Conservation (phyloP, 2,888 invertebrate genomes). For the Drosophila crucigera region DNA sequence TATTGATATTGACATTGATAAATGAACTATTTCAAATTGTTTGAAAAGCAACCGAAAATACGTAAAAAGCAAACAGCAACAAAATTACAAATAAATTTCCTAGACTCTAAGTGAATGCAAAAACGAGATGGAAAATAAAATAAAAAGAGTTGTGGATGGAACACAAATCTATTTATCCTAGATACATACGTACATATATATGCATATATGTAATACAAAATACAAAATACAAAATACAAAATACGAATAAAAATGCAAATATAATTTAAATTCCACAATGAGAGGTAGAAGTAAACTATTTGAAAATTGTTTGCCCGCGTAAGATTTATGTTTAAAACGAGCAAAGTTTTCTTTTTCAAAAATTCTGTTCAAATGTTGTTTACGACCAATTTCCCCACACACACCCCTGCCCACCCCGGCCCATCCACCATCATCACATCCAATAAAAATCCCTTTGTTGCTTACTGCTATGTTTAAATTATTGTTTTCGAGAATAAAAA, state of each 20-base stretch:
- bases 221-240: constrained; percentile 33
- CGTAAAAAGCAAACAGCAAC: constrained; percentile 64
- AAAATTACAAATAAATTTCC: constrained; percentile 71
- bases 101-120: constrained; percentile 69
- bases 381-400: constrained; percentile 1
- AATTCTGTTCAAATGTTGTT: constrained; percentile 38
- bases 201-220: constrained; percentile 33
- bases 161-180: constrained; percentile 59
- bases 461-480: constrained; percentile 80
- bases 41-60: constrained; percentile 75
- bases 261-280: constrained; percentile 41
- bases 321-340: constrained; percentile 53
- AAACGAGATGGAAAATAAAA: constrained; percentile 17
- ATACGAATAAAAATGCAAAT: constrained; percentile 49
- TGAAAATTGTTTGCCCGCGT: constrained; percentile 57
- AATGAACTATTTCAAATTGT: constrained; percentile 73
- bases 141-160: constrained; percentile 55
- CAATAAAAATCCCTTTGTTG: constrained; percentile 57
- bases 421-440: constrained; percentile 4
- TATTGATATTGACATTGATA: constrained; percentile 42
- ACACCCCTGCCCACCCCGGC: constrained; percentile 7
- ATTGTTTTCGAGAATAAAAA: constrained; percentile 55
- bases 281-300: constrained; percentile 35
- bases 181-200: constrained; percentile 40
- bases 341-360: constrained; percentile 27